Evolutionary conservation across 2,888 invertebrate species (phyloP).

Genomic region (Scelioninae gen. 1): DNA sequence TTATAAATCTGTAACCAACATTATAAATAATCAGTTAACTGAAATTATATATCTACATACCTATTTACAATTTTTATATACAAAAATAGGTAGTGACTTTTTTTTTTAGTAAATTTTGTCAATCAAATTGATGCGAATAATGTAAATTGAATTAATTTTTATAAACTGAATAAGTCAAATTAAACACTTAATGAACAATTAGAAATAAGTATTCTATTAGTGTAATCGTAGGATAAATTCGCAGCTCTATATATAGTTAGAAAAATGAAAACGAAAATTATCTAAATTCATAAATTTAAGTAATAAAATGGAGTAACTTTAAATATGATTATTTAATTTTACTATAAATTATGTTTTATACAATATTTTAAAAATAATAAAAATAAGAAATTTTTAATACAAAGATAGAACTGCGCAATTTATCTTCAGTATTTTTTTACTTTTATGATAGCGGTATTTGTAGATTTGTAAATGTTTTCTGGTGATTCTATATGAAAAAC

Average conservation of each 20-base stretch:
- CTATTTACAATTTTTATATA: slow-evolving; percentile 6
- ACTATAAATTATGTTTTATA: background rate
- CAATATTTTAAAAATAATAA: background rate
- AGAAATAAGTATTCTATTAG: slow-evolving; percentile 13
- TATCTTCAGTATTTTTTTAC: slow-evolving; percentile 56
- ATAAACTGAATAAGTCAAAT: slow-evolving; percentile 9
- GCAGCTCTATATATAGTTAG: background rate
- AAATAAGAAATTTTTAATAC: background rate
- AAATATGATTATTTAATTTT: background rate
- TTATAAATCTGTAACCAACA: background rate
- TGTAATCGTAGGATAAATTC: background rate
- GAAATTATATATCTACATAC: background rate
- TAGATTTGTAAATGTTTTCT: slow-evolving; percentile 61
- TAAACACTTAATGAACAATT: slow-evolving; percentile 14
- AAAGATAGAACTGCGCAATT: slow-evolving; percentile 3
- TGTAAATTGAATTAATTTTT: slow-evolving; percentile 12
- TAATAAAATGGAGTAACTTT: no score
- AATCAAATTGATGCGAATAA: background rate
- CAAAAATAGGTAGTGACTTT: background rate
- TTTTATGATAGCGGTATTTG: slow-evolving; percentile 45
- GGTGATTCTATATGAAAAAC: slow-evolving; percentile 20
- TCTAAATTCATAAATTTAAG: no score
- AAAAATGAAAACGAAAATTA: background rate
- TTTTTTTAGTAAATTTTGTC: background rate
- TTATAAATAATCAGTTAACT: background rate